Base-by-base conservation (phyloP, 2,797 vertebrate species). In the Sandelia bainsii region DNA sequence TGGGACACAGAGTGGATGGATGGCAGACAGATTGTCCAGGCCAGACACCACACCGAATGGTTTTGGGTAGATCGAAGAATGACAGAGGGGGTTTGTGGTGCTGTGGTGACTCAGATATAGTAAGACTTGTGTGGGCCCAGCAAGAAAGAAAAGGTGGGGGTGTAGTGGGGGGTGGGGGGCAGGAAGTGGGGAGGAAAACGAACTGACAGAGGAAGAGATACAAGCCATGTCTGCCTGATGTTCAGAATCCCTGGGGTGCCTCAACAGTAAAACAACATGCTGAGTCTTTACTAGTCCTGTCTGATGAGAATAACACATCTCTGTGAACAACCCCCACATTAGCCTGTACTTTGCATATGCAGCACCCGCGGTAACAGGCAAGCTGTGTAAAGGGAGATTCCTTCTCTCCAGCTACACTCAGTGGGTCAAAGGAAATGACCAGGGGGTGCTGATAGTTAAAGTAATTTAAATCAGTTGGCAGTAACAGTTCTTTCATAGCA, bases 291-390 rank as follows among this genome's bases (percentile, higher is more conserved):
- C 89, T 89, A 58, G 84, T 72, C 72, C 58, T 71, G 74, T 87
- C 84, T 94, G 91, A 95, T 93, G 94, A 94, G 92, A 87, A 94
- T 93, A 95, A 92, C 93, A 94, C 87, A 81, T 79, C 79, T 84
- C 72, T 77, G 87, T 64, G 81, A 92, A 85, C 87, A 72, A 81
- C 90, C 83, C 86, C 90, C 88, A 80, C 58, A 50, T 62, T 40
- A 37, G 63, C 32, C 72, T 20, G 12, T 19, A 72, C 78, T 86
- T 86, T 78, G 72, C 81, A 81, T 83, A 81, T 70, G 62, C 65
- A 54, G 73, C 77, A 68, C 54, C 72, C 61, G 64, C 53, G 72
- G 82, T 87, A 81, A 85, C 72, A 62, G 65, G 75, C 78, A 46
- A 27, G 49, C 59, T 44, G 72, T 54, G 77, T 78, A 77, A 71